A percentile compares a stretch with the other conserved stretches of the same genome.
Evolutionary conservation across 1,140 invertebrate genomes (phyloP).

Genomic region (Subanguina moxae): DNA sequence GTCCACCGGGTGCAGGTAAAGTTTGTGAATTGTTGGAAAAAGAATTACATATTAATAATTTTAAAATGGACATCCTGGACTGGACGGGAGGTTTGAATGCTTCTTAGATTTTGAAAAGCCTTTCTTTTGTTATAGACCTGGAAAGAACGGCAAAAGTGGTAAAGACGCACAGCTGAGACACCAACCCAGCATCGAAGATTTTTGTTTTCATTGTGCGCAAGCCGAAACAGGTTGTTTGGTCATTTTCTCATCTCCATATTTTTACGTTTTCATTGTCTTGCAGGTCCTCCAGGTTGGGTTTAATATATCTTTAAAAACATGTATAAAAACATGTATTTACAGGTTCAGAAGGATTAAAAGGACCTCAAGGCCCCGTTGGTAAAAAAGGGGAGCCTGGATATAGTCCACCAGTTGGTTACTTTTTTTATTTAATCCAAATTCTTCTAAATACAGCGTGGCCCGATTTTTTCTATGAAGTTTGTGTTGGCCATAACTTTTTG

Average conservation of each 20-base stretch:
- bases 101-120: background rate
- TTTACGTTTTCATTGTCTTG: background rate
- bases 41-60: background rate
- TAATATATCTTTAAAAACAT: too few relatives aligned
- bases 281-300: background rate
- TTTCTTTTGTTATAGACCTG: background rate
- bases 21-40: background rate
- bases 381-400: background rate
- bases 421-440: too few relatives aligned
- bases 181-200: background rate
- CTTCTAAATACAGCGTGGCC: too few relatives aligned
- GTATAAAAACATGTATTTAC: background rate
- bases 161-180: background rate
- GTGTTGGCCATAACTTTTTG: too few relatives aligned
- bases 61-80: slow-evolving; percentile 1
- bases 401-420: background rate
- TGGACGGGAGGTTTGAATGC: background rate
- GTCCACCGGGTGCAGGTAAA: background rate
- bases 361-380: background rate
- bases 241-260: background rate
- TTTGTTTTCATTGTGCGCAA: background rate
- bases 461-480: too few relatives aligned
- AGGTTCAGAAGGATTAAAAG: background rate
- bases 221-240: background rate
- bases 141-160: background rate